These are phyloP conservation scores for Ailurus styani DNA, from an alignment of 2,113 vertebrate genomes.

Conservation along the genomic window DNA sequence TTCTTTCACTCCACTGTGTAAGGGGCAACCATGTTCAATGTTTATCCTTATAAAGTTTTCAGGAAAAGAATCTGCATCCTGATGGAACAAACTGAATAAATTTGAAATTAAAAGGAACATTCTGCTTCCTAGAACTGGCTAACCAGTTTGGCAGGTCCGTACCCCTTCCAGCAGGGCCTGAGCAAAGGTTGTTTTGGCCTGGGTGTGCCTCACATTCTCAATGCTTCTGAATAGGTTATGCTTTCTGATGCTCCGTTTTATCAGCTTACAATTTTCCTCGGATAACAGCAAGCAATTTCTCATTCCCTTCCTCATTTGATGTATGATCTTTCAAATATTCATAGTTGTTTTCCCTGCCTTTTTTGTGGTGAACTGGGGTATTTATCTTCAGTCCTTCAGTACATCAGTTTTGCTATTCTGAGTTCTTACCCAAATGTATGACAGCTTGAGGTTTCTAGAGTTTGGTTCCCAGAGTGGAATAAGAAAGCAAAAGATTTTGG, in stretches of 20 bases:
- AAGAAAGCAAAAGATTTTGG: background rate
- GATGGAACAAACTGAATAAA: background rate
- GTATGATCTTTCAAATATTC: slow-evolving; percentile 66
- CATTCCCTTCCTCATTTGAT: slow-evolving; percentile 55
- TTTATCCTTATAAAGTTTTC: background rate
- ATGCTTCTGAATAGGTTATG: background rate
- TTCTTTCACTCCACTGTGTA: background rate
- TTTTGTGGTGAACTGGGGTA: background rate
- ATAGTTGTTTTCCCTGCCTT: slow-evolving; percentile 46
- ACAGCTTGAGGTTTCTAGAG: background rate
- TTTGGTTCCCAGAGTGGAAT: background rate
- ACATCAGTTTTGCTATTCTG: slow-evolving; percentile 32
- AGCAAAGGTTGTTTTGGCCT: background rate
- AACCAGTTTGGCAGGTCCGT: background rate
- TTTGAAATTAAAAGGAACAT: background rate
- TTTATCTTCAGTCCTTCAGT: slow-evolving; percentile 52
- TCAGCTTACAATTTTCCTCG: slow-evolving; percentile 40
- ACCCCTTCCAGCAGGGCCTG: background rate
- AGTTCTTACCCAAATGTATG: slow-evolving; percentile 7
- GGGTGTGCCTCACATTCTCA: background rate
- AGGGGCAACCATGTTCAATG: background rate
- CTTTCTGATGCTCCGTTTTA: background rate
- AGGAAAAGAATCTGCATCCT: background rate
- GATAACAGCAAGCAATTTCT: slow-evolving; percentile 54
- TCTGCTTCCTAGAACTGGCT: background rate